These are phyloP conservation scores for Nowickia ferox DNA, from an alignment of 2,888 invertebrate species.

Conservation along the genomic window DNA sequence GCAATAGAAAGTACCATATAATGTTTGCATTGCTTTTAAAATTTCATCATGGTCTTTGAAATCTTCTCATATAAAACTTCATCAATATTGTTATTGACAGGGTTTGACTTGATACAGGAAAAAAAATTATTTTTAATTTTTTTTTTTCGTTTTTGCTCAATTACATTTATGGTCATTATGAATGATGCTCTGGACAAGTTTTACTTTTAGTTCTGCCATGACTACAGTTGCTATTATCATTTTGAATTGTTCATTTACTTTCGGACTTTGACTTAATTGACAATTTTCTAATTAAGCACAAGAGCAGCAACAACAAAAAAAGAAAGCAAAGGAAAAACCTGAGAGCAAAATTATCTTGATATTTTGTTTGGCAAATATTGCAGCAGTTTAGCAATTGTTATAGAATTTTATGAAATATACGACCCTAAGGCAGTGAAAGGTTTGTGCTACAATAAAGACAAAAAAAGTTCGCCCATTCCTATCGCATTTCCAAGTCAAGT, in stretches of 20 bases:
- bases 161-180: neutral
- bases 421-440: constrained; percentile 47
- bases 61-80: constrained; percentile 3
- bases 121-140: neutral
- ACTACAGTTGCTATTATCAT: constrained; percentile 12
- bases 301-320: constrained; percentile 9
- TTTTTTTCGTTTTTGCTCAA: neutral
- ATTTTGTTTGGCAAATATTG: constrained; percentile 6
- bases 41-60: neutral
- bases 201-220: neutral
- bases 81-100: constrained; percentile 35
- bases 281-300: constrained; percentile 67
- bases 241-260: constrained; percentile 48
- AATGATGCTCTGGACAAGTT: constrained; percentile 11
- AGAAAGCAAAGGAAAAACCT: no score
- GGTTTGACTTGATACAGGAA: constrained; percentile 14
- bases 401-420: neutral
- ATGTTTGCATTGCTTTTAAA: constrained; percentile 45
- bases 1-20: neutral
- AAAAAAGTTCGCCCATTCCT: constrained; percentile 4
- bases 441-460: constrained; percentile 1
- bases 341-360: constrained; percentile 32
- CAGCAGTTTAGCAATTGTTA: neutral
- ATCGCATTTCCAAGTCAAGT: neutral
- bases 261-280: constrained; percentile 59